These are phyloP conservation scores for Myiagra hebetior DNA, from an alignment of 2,113 vertebrate genomes.

Conservation along the genomic window DNA sequence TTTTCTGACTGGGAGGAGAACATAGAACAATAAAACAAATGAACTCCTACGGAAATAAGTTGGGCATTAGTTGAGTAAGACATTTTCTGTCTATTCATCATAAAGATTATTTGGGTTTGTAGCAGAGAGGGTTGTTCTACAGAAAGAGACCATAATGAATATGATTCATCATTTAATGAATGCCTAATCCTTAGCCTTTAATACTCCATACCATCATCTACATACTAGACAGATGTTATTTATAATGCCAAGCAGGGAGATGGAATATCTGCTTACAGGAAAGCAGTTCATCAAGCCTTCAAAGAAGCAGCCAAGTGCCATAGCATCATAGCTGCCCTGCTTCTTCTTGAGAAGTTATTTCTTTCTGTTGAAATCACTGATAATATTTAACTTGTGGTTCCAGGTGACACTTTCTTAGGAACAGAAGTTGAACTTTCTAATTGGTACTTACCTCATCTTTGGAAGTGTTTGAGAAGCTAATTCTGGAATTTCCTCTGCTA, in stretches of 20 bases:
- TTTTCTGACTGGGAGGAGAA: neutral
- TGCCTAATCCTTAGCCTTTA: conserved; percentile 20
- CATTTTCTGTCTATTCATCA: conserved; percentile 18
- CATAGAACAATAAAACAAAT: neutral
- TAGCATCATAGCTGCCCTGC: neutral
- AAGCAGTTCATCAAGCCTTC: neutral
- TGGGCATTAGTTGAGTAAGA: neutral
- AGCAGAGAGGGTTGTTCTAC: neutral
- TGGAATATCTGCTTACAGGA: neutral
- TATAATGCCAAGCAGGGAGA: neutral
- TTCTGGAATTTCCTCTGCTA: neutral
- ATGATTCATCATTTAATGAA: conserved; percentile 46
- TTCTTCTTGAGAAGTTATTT: neutral
- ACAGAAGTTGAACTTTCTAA: neutral
- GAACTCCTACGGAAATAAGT: neutral
- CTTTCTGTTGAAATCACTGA: neutral
- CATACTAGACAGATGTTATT: neutral
- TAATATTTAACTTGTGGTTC: neutral
- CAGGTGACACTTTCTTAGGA: neutral
- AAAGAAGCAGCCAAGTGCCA: neutral
- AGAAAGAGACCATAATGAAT: conserved; percentile 7
- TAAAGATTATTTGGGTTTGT: conserved; percentile 9
- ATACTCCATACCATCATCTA: neutral
- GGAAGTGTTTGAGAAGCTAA: neutral
- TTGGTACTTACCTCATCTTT: neutral